Evolutionary conservation across 2,113 vertebrate species (phyloP), one percentile per base, ranked within the genome.

Genomic region (Bos javanicus): DNA sequence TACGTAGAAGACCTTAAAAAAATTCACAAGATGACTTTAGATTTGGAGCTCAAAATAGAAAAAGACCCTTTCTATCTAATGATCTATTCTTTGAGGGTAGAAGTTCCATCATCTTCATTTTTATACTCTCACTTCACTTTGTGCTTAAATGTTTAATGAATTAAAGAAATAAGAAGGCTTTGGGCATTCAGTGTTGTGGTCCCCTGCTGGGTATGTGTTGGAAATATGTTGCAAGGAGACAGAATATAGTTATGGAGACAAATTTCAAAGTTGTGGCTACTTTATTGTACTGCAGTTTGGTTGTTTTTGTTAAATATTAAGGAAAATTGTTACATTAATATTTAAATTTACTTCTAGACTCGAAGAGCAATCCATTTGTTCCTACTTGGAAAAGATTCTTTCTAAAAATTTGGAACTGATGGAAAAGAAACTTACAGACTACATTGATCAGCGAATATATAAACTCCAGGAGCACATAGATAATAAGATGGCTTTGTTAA

Each of bases 401-500:
- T 98, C 98, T 43, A 98, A 98, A 98, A 98, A 98, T 46, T 98
- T 99, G 98, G 99, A 99, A 54, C 95, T 98, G 87, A 98, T 99
- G 98, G 99, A 99, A 96, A 99, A 97, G 97, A 99, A 98, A 30
- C 98, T 99, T 13, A 98, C 97, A 96, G 98, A 99, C 91, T 98
- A 99, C 60, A 99, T 99, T 89, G 99, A 99, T 97, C 67, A 33
- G 52, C 98, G 95, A 67, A 98, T 99, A 71, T 97, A 95, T 80
- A 93, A 90, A 94, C 98, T 99, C 64, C 99, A 99, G 98, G 91
- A 99, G 78, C 98, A 99, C 25, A 80, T 99, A 82, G 99, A 99
- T 95, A 84, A 97, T 10, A 98, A 98, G 98, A 76, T 99, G 36
- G 95, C 98, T 94, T 86, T 98, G 6, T 54, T 99, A 82, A 91